phyloP scores from a whole-genome alignment of 92 coral and sea anemone species.

The Micromussa lordhowensis region DNA sequence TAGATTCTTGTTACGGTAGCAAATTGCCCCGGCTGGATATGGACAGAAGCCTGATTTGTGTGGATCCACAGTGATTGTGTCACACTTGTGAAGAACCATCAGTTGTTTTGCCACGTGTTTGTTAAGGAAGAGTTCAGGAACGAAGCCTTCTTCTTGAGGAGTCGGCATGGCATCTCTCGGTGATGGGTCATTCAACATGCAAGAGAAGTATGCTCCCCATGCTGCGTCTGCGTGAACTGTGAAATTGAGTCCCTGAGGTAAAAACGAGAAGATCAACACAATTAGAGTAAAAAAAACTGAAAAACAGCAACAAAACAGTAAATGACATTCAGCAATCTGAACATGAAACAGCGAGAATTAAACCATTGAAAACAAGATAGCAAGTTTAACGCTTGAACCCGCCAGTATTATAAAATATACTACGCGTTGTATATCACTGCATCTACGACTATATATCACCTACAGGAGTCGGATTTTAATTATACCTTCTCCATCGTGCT shows the following conservation, averaged over 20 bases:
- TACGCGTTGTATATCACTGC: no score
- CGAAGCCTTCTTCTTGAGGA: constrained; percentile 59
- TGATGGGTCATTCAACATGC: constrained; percentile 78
- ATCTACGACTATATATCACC: no score
- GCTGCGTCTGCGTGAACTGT: constrained; percentile 88
- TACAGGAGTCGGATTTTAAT: not conserved
- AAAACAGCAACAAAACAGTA: no score
- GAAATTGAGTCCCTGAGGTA: constrained; percentile 82
- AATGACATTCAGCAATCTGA: no score
- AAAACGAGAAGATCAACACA: not conserved
- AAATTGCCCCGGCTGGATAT: constrained; percentile 87
- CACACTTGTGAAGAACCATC: constrained; percentile 69
- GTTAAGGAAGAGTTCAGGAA: constrained; percentile 78
- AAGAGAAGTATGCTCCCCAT: constrained; percentile 93
- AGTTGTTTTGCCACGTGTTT: constrained; percentile 60
- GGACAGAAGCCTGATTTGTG: constrained; percentile 94
- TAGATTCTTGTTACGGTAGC: constrained; percentile 82
- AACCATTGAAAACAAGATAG: no score
- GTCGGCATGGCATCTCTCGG: not conserved
- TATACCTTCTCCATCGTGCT: constrained; percentile 63
- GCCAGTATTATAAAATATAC: no score
- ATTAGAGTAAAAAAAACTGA: not conserved
- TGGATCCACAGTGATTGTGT: constrained; percentile 90
- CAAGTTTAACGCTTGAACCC: no score
- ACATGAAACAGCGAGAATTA: no score